A percentile compares a stretch with the other conserved stretches of the same genome.
Conservation (phyloP, 2,797 vertebrate genomes). For the Lithobates pipiens region DNA sequence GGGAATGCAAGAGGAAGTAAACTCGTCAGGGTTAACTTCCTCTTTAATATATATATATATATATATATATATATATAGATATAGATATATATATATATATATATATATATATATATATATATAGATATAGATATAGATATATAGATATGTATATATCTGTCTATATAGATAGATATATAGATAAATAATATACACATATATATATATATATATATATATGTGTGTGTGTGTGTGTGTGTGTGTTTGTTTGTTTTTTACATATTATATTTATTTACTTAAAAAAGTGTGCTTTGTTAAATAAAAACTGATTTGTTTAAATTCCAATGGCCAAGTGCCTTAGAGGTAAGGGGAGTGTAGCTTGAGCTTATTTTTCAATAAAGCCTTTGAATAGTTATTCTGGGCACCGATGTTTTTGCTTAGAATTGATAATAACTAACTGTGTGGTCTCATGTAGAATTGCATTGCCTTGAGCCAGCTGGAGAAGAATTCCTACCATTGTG, state of each 20-base stretch:
- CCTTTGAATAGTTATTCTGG: slow-evolving; percentile 27
- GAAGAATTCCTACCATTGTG: slow-evolving; percentile 14
- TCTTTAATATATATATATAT: too few relatives aligned
- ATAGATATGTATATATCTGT: too few relatives aligned
- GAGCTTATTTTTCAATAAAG: slow-evolving; percentile 12
- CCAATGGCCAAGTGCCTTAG: not conserved
- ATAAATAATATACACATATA: too few relatives aligned
- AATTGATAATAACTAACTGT: slow-evolving; percentile 44
- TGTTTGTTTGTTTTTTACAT: not conserved
- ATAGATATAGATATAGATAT: too few relatives aligned
- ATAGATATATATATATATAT: too few relatives aligned
- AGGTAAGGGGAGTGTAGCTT: not conserved
- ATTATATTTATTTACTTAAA: not conserved
- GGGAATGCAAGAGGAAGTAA: too few relatives aligned
- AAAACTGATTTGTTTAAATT: slow-evolving; percentile 9
- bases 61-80: too few relatives aligned
- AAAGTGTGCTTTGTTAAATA: not conserved
- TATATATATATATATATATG: too few relatives aligned
- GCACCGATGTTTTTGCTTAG: slow-evolving; percentile 19
- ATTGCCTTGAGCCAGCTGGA: slow-evolving; percentile 14
- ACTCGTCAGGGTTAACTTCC: too few relatives aligned
- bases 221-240: too few relatives aligned
- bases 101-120: too few relatives aligned
- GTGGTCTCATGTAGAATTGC: slow-evolving; percentile 28
- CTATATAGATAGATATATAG: too few relatives aligned